Percentiles rank a stretch among this genome's conserved stretches.
Conservation (phyloP, 2,113 vertebrate species). For the Arenaria interpres region DNA sequence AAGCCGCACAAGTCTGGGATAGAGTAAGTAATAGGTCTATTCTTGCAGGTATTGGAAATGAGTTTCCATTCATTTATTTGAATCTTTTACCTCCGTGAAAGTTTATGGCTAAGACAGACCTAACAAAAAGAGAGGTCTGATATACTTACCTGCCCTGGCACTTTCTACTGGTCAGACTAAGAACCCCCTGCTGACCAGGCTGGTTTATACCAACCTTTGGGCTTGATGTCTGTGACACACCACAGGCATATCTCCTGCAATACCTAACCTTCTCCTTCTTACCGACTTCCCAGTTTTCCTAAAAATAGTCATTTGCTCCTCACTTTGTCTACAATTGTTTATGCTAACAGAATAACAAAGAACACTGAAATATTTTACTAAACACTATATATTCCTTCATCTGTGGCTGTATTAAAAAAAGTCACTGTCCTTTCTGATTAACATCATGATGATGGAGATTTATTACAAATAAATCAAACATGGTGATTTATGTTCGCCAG, state of each 20-base stretch:
- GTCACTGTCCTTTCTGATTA: not conserved
- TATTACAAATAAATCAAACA: not conserved
- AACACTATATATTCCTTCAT: not conserved
- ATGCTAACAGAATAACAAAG: not conserved
- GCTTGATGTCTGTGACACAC: too few species aligned
- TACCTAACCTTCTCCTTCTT: not conserved
- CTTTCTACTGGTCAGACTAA: not conserved
- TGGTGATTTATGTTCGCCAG: not conserved
- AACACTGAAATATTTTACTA: not conserved
- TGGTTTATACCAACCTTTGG: rapidly evolving
- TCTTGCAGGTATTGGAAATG: not conserved
- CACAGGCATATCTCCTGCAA: not conserved
- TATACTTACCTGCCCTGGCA: too few species aligned
- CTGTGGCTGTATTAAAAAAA: not conserved
- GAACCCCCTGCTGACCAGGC: not conserved
- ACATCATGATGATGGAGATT: rapidly evolving
- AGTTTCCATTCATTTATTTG: not conserved
- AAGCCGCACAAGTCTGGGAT: rapidly evolving
- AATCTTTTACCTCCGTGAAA: not conserved
- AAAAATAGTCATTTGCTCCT: not conserved
- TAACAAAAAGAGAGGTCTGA: not conserved
- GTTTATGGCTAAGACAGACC: not conserved
- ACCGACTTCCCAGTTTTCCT: not conserved
- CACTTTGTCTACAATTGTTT: not conserved
- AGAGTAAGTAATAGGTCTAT: not conserved